Base-by-base conservation (phyloP, 2,888 invertebrate genomes). In the Cacoxenus indagator region DNA sequence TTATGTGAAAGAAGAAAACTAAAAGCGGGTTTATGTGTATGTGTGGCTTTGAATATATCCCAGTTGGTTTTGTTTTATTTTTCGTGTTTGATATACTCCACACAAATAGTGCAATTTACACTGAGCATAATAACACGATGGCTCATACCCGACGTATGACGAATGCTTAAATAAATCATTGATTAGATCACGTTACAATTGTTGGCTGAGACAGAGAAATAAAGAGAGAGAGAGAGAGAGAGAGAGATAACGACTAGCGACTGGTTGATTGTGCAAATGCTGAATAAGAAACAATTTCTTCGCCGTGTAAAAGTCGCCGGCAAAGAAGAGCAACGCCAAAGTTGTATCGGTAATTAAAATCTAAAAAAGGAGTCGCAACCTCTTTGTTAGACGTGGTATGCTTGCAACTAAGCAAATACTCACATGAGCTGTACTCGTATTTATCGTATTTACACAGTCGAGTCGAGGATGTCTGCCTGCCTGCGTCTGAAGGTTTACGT, bases 321-420 rank as follows among this genome's bases (percentile, higher is more conserved):
- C 57, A 27, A 67, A 54, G 51, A 61, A 24, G 19, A 26, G 31
- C 65, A 62, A 27, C 66, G 37, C 8, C 43, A 11, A 14, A 66
- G 55, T 73, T 73, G 75, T 82, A 84, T 84, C 83, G 75, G 81
- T 83, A 84, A 84, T 83, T 84, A 84, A 84, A 83, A 83, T 83
- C 83, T 83, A 72, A 76, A 79, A 62, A 83, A 78, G 75, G 70
- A 78, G 73, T 64, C 82, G 71, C 71, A 68, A 22, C 19, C 14
- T 8, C 48, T 37, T 43, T 65, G 70, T 73, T 51, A 66, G 67
- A n/a, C 59, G 29, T 27, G 29, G 29, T 59, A 45, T n/a, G n/a
- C 61, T 43, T 17, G 31, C 31, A 59, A n/a, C 31, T 31, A 31
- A 29, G 45, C 45, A 62, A 62, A 62, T 62, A 62, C 61, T 62